Evolutionary conservation across 2,888 invertebrate genomes (phyloP).

Genomic region (Diplolepis rosae): DNA sequence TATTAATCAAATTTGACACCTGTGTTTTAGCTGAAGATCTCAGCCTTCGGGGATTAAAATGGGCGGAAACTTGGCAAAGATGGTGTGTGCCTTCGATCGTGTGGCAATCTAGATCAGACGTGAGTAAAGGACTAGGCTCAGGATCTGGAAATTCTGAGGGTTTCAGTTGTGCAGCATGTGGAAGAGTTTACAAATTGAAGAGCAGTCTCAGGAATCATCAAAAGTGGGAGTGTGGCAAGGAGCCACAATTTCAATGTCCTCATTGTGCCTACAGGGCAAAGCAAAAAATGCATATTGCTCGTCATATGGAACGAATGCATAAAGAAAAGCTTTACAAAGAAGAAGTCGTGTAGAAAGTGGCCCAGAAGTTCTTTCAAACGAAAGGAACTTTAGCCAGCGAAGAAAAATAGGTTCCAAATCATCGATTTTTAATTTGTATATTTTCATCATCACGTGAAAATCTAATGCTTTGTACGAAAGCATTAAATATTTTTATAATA

Average conservation of each 20-base stretch:
- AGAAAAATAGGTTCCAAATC: background rate
- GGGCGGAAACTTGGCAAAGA: constrained; percentile 80
- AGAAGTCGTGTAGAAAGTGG: constrained; percentile 64
- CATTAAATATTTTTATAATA: background rate
- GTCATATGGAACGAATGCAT: constrained; percentile 75
- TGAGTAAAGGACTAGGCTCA: constrained; percentile 64
- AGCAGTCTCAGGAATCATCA: constrained; percentile 78
- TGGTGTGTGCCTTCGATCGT: constrained; percentile 72
- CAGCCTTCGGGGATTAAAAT: constrained; percentile 82
- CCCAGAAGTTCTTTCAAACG: background rate
- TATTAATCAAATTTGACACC: constrained; percentile 64
- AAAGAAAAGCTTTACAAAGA: constrained; percentile 73
- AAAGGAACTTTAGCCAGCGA: background rate
- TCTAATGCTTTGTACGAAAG: too few species aligned
- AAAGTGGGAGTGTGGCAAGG: constrained; percentile 74
- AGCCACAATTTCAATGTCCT: constrained; percentile 73
- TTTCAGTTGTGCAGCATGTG: constrained; percentile 88
- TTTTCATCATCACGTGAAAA: too few species aligned
- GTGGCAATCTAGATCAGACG: constrained; percentile 69
- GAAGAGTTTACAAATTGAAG: constrained; percentile 89
- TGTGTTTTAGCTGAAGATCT: constrained; percentile 80
- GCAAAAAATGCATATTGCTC: constrained; percentile 74
- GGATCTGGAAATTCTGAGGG: constrained; percentile 72
- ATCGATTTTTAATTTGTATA: background rate
- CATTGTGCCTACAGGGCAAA: constrained; percentile 73